Evolutionary conservation across 2,113 vertebrate genomes (phyloP).

Genomic region (Myocastor coypus): DNA sequence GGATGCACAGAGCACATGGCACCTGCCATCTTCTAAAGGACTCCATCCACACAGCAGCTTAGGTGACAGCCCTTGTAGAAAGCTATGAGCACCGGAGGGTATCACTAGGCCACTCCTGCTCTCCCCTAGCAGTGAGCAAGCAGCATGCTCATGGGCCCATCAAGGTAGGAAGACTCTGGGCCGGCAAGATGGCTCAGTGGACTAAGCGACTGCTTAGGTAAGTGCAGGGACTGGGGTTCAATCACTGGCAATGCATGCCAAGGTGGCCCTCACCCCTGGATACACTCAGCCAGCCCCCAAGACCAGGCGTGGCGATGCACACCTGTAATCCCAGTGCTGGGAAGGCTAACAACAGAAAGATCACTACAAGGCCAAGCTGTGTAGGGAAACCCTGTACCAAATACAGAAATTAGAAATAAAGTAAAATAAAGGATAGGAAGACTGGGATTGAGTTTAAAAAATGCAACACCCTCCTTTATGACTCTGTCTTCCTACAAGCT

Average conservation of each 20-base stretch:
- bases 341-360: no score
- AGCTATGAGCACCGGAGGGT: accelerated
- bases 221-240: no score
- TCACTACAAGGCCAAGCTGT: no score
- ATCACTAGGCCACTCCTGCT: background rate
- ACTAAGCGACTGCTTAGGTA: no score
- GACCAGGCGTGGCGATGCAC: no score
- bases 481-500: constrained; percentile 52
- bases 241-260: no score
- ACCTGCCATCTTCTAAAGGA: background rate
- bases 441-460: background rate
- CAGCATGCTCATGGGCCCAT: background rate
- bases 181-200: no score
- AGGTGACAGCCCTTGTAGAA: accelerated
- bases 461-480: background rate
- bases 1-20: background rate
- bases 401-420: no score
- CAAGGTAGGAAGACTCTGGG: background rate
- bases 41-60: background rate
- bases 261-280: no score
- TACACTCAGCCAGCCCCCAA: no score
- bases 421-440: background rate
- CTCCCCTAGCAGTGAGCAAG: background rate
- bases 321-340: no score
- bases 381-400: no score